Evolutionary conservation across 2,888 invertebrate genomes (phyloP).

Genomic region (Leptothorax acervorum): DNA sequence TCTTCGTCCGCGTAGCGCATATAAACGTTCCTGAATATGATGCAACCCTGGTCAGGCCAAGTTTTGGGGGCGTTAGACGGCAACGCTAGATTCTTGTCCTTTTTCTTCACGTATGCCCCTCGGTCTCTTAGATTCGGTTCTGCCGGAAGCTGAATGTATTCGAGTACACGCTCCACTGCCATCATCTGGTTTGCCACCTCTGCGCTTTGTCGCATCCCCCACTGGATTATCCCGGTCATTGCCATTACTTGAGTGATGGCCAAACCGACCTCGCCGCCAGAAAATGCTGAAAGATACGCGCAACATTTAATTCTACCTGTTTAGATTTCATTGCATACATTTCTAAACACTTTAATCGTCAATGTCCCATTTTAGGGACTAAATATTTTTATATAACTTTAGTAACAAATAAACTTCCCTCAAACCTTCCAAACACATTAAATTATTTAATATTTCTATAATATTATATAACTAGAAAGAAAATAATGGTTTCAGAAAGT

Average conservation of each 20-base stretch:
- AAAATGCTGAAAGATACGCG: constrained; percentile 66
- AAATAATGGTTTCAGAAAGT: not conserved
- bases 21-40: constrained; percentile 82
- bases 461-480: not conserved
- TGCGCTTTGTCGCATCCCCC: constrained; percentile 94
- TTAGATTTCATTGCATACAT: not conserved
- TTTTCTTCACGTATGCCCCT: constrained; percentile 67
- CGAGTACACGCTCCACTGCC: constrained; percentile 94
- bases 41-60: constrained; percentile 82
- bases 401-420: not conserved
- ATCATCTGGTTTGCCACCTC: constrained; percentile 93
- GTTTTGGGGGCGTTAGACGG: constrained; percentile 70
- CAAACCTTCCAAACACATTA: not conserved
- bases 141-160: constrained; percentile 91
- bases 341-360: not conserved
- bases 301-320: not conserved
- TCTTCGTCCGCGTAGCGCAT: constrained; percentile 86
- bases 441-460: not conserved
- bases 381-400: not conserved
- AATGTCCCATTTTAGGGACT: not conserved
- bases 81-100: constrained; percentile 42
- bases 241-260: constrained; percentile 86
- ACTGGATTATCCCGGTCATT: constrained; percentile 88
- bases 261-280: constrained; percentile 85
- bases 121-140: constrained; percentile 84